Base-by-base conservation (phyloP, 2,888 invertebrate species). In the Synergus japonicus region DNA sequence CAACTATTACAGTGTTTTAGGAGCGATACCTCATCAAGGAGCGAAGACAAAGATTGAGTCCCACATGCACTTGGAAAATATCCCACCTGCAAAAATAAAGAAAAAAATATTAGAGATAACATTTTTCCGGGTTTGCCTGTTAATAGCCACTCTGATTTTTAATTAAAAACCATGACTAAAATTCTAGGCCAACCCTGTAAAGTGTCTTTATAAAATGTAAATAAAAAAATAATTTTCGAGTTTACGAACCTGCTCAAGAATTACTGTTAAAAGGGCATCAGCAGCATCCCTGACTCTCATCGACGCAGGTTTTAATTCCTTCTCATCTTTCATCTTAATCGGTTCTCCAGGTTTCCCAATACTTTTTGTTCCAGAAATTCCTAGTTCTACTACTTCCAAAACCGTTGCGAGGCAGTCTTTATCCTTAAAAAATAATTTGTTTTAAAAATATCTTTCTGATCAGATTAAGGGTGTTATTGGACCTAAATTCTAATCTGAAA, bases 261-360 rank as follows among this genome's bases (percentile, higher is more conserved):
- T 97, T 81, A 97, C 95, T 85, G 98, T 97, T 8, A 99, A 94
- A 60, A 99, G 93, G 83, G 97, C 97, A 92, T 99, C 99, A 0
- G 99, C 99, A 0, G 99, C 98, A 93, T 99, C 99, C 81, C 98
- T 95, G 0, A 99, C 99, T 85, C 99, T 94, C 96, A 98, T 97
- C 0, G 99, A 99, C 0, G 98, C 99, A 0, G 99, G 99, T 90
- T 98, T 99, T 81, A 98, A 92, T 92, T 98, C 97, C 90, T 99
- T 99, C 86, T 98, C 98, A 86, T 98, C 98, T 91, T 99, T 99
- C 95, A 97, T 96, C 92, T 97, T 97, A 0, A 97, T 95, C 13
- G 96, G 95, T 89, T 98, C 98, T 9, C 97, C 97, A 0, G 96
- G 96, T 92, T 98, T 98, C 83, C 96, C 96, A 69, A 95, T 94